phyloP scores from a whole-genome alignment of 2,113 vertebrate species.

The Leucopsar rothschildi region DNA sequence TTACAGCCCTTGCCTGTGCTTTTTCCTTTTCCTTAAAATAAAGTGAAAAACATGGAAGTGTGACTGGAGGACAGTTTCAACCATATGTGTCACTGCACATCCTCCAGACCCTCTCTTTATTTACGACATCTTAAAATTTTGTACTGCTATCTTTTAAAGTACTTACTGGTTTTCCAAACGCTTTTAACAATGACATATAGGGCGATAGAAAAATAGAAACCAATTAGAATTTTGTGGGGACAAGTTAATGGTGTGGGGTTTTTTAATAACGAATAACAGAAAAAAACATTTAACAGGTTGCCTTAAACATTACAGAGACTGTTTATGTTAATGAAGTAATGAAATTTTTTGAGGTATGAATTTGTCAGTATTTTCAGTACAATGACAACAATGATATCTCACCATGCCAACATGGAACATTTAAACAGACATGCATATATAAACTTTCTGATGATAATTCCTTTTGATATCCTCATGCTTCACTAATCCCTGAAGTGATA shows the following conservation, averaged over 20 bases:
- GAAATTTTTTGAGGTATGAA: neutral
- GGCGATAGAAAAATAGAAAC: neutral
- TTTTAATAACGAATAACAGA: neutral
- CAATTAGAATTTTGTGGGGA: neutral
- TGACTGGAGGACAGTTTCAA: neutral
- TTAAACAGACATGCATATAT: neutral
- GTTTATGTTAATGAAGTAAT: neutral
- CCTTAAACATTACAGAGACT: neutral
- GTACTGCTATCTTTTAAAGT: neutral
- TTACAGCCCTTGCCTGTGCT: neutral
- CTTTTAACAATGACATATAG: neutral
- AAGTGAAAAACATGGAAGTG: neutral
- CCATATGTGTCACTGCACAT: neutral
- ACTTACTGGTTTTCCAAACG: neutral
- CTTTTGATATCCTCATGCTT: neutral
- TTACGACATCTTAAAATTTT: neutral
- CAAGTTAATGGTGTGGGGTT: accelerated
- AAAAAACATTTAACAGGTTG: neutral
- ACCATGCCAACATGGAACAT: neutral
- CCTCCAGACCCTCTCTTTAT: neutral
- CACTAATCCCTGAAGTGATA: neutral
- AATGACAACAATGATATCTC: neutral
- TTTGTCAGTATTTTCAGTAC: neutral
- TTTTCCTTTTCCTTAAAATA: neutral
- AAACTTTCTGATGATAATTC: neutral